These are phyloP conservation scores for Protobothrops mucrosquamatus DNA, from an alignment of 2,113 vertebrate genomes.

Conservation along the genomic window DNA sequence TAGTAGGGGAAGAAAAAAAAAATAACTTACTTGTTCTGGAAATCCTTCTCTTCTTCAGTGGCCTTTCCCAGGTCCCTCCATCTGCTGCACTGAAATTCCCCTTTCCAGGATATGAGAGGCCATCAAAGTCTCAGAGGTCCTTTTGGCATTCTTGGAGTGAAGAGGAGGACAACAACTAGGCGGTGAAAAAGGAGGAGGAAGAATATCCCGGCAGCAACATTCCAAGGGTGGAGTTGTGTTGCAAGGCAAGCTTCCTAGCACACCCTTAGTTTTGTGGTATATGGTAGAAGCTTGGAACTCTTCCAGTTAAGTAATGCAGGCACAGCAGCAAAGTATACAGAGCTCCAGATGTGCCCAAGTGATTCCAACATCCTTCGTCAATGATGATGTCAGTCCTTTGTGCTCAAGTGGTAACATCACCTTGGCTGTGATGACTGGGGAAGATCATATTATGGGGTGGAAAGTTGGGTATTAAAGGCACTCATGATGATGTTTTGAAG, in stretches of 20 bases:
- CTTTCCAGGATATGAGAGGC: background rate
- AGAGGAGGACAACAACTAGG: slow-evolving; percentile 1
- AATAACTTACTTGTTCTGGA: slow-evolving; percentile 35
- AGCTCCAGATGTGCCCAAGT: background rate
- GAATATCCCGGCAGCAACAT: slow-evolving; percentile 38
- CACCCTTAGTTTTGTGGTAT: background rate
- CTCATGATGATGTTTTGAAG: background rate
- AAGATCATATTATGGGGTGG: background rate
- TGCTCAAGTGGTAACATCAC: background rate
- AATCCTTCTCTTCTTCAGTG: background rate
- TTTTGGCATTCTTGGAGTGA: slow-evolving; percentile 11
- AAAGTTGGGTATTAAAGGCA: background rate
- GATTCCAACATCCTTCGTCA: background rate
- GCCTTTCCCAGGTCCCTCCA: background rate
- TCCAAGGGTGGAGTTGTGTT: slow-evolving; percentile 26
- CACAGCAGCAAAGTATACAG: background rate
- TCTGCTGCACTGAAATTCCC: slow-evolving; percentile 3
- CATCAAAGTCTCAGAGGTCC: slow-evolving; percentile 17
- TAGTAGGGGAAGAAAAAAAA: background rate
- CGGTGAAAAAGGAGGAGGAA: slow-evolving; percentile 25
- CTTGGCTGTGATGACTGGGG: background rate
- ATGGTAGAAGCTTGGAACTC: background rate
- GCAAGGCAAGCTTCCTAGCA: background rate
- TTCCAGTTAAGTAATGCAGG: background rate
- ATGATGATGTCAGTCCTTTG: background rate